Evolutionary conservation across 2,113 vertebrate species (phyloP).

Genomic region (Notiomystis cincta): DNA sequence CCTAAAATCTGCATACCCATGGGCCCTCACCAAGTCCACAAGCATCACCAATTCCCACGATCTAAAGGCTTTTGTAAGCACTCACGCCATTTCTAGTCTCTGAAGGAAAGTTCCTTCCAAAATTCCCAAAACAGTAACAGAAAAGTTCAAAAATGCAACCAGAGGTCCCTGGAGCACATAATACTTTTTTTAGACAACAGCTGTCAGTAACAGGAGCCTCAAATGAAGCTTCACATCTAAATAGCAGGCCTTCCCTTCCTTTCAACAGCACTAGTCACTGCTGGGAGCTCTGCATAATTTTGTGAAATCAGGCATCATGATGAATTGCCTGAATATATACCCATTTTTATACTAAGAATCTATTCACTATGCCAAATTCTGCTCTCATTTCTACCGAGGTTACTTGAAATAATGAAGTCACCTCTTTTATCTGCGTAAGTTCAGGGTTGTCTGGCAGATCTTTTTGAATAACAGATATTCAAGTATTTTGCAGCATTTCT

Average conservation of each 20-base stretch:
- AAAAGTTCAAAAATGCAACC: background rate
- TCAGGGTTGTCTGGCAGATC: background rate
- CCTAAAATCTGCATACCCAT: background rate
- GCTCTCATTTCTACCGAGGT: background rate
- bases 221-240: background rate
- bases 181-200: background rate
- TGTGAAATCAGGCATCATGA: background rate
- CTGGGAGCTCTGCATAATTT: background rate
- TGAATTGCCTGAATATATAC: background rate
- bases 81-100: background rate
- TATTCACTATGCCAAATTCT: background rate
- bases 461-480: background rate
- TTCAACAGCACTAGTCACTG: background rate
- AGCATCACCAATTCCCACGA: accelerated
- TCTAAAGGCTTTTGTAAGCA: background rate
- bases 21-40: background rate
- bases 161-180: background rate
- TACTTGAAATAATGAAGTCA: background rate
- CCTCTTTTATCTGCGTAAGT: background rate
- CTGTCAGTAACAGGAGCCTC: background rate
- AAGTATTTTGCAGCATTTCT: background rate
- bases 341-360: background rate
- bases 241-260: background rate
- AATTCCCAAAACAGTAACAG: background rate
- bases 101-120: background rate